Conservation (phyloP, 2,888 invertebrate genomes). For the Ryuthela nishihirai region DNA sequence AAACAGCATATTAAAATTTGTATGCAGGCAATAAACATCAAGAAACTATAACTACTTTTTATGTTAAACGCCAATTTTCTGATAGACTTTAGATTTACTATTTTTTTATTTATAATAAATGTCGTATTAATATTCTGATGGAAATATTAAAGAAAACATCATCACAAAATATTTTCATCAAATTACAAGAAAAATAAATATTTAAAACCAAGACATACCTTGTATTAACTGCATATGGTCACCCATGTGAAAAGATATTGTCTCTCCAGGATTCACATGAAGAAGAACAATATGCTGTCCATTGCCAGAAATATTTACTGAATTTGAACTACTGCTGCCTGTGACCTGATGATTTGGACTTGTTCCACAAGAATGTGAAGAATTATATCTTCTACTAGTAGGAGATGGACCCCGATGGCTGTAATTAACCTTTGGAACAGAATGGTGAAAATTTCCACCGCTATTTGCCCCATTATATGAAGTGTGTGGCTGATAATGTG, state of each 20-base stretch:
- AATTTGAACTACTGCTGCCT: slow-evolving; percentile 3
- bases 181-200: too few relatives aligned
- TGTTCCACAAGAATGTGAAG: slow-evolving; percentile 6
- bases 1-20: too few relatives aligned
- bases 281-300: slow-evolving; percentile 65
- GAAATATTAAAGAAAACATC: too few relatives aligned
- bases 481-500: slow-evolving; percentile 18
- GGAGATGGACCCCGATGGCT: slow-evolving; percentile 10
- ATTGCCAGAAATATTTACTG: slow-evolving; percentile 27
- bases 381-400: slow-evolving; percentile 18
- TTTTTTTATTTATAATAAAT: too few relatives aligned
- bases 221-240: slow-evolving; percentile 69
- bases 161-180: too few relatives aligned
- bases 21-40: too few relatives aligned
- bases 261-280: slow-evolving; percentile 72
- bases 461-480: slow-evolving; percentile 26
- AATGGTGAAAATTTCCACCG: slow-evolving; percentile 18
- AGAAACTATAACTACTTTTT: too few relatives aligned
- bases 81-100: too few relatives aligned
- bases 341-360: slow-evolving; percentile 17
- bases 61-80: too few relatives aligned
- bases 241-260: slow-evolving; percentile 68
- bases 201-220: too few relatives aligned
- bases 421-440: slow-evolving; percentile 13
- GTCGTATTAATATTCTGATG: too few relatives aligned